These are phyloP conservation scores for Whitmania pigra DNA, from an alignment of 1,140 invertebrate species.

Conservation along the genomic window DNA sequence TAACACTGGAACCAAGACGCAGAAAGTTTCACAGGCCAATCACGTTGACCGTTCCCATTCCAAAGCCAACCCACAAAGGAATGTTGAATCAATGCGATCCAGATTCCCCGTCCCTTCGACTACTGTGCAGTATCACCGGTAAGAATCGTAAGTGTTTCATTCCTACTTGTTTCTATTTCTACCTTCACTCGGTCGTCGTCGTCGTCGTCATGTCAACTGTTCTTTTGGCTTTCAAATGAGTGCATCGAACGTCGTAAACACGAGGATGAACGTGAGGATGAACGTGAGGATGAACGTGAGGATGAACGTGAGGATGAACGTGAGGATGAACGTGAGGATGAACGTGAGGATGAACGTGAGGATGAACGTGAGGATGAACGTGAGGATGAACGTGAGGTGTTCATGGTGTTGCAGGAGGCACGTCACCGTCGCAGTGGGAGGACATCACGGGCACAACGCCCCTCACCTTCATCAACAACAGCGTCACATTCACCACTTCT, in stretches of 20 bases:
- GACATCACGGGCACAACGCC: constrained; percentile 98
- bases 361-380: no score
- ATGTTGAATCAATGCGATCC: constrained; percentile 86
- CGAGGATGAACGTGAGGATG: not conserved
- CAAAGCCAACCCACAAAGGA: constrained; percentile 67
- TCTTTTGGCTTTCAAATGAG: constrained; percentile 2
- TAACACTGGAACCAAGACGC: constrained; percentile 90
- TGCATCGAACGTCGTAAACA: not conserved
- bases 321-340: no score
- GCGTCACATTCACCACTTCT: constrained; percentile 98
- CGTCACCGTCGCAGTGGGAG: constrained; percentile 94
- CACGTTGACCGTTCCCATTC: constrained; percentile 92
- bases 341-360: no score
- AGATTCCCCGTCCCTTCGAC: constrained; percentile 77
- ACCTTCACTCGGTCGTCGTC: not conserved
- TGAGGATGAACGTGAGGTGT: not conserved
- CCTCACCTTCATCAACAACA: constrained; percentile 92
- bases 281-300: no score
- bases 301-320: no score
- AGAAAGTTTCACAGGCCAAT: constrained; percentile 98
- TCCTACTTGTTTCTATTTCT: constrained; percentile 1
- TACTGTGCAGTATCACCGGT: constrained; percentile 98
- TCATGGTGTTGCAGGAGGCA: constrained; percentile 60
- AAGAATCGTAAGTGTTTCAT: constrained; percentile 36
- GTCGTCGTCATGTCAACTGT: not conserved